Evolutionary conservation across 2,113 vertebrate genomes (phyloP), one percentile per base, ranked within the genome.

Genomic region (Loxodonta africana): DNA sequence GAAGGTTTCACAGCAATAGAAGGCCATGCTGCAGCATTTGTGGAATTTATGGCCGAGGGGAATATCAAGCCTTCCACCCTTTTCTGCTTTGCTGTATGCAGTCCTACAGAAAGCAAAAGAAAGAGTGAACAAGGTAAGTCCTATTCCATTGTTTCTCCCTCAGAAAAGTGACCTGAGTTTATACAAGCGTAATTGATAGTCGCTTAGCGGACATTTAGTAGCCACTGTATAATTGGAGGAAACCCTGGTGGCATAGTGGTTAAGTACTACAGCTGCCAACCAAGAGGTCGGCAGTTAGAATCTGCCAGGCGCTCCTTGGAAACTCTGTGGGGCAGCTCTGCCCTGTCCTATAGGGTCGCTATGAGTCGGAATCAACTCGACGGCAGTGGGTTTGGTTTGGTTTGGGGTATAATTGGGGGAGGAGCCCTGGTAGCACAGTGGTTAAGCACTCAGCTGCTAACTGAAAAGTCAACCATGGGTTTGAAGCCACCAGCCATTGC

Each of bases 1-100:
- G 94, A 99, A 99, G 97, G 99, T 99, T 48, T 99, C 99, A 53
- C 99, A 99, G 53, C 99, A 74, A 99, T 99, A 73, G 99, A 99
- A 94, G 99, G 99, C 83, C 99, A 99, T 3, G 99, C 99, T 20
- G 99, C 99, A 46, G 99, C 99, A 82, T 99, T 99, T 63, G 99
- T 99, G 41, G 99, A 99, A 96, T 99, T 99, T 97, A 99, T 99
- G 98, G 98, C 99, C 84, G 99, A 99, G 95, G 99, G 99, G 92
- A 99, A 99, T 98, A 96, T 98, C 96, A 99, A 99, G 93, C 88
- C 99, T 86, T 99, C 99, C 90, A 99, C 99, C 0, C 99, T 99
- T 8, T 99, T 99, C 98, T 99, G 99, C 97, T 99, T 99, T 97
- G 99, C 99, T 82, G 99, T 99, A 73, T 99, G 99, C 87, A 99